Evolutionary conservation across 35 echinoderm and acorn worm genomes (phyloP).

Genomic region (Patiria miniata): DNA sequence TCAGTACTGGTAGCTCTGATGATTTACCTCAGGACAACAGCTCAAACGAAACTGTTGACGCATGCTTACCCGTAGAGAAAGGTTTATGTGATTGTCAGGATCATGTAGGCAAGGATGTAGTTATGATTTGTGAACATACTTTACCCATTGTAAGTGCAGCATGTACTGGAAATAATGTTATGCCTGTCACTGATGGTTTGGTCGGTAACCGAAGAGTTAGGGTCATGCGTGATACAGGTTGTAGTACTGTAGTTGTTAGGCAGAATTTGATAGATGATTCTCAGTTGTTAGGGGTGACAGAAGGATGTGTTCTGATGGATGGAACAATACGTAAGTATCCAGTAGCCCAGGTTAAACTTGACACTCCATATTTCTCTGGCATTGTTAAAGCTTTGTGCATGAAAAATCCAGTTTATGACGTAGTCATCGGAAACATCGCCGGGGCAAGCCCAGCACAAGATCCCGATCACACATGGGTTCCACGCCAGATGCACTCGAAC

Average conservation of each 20-base stretch:
- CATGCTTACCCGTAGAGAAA: neutral
- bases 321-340: constrained; percentile 38
- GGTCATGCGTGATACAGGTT: neutral
- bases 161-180: neutral
- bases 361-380: constrained; percentile 39
- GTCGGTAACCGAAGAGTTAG: neutral
- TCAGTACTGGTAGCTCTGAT: neutral
- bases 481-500: too few relatives aligned
- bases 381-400: constrained; percentile 43
- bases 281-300: neutral
- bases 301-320: constrained; percentile 34
- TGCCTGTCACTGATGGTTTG: neutral
- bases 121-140: neutral
- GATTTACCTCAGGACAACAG: neutral
- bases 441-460: constrained; percentile 23
- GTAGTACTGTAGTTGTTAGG: constrained; percentile 4
- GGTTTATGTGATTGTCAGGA: neutral
- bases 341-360: constrained; percentile 14
- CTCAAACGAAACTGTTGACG: neutral
- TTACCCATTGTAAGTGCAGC: neutral
- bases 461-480: neutral
- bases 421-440: constrained; percentile 54
- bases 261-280: neutral
- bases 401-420: constrained; percentile 49
- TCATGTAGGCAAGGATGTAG: neutral